phyloP scores from a whole-genome alignment of 2,113 vertebrate species.

The Heterotilapia buettikoferi region DNA sequence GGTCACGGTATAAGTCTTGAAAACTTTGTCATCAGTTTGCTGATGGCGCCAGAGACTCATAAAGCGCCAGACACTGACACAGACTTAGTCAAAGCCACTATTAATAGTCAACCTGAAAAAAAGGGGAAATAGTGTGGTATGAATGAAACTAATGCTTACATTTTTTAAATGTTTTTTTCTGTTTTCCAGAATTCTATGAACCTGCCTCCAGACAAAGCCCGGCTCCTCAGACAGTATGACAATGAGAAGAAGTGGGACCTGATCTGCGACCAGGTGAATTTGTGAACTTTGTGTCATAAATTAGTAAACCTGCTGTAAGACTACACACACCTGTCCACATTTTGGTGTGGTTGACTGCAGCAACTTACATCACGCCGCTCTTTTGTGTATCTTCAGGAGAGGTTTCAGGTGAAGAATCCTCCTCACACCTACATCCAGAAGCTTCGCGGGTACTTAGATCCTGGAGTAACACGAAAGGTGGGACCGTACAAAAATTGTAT shows the following conservation, averaged over 20 bases:
- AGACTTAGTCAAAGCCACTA: not conserved
- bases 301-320: not conserved
- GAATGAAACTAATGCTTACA: not conserved
- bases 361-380: not conserved
- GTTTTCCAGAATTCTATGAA: slow-evolving; percentile 93
- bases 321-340: not conserved
- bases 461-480: slow-evolving; percentile 90
- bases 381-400: slow-evolving; percentile 73
- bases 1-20: slow-evolving; percentile 39
- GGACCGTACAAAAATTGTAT: not conserved
- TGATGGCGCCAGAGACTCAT: slow-evolving; percentile 11
- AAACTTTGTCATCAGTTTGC: not conserved
- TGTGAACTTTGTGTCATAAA: not conserved
- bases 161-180: not conserved
- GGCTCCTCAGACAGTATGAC: slow-evolving; percentile 92
- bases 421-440: slow-evolving; percentile 96
- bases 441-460: slow-evolving; percentile 89
- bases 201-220: slow-evolving; percentile 92
- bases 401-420: slow-evolving; percentile 96
- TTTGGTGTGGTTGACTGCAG: not conserved
- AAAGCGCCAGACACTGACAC: not conserved
- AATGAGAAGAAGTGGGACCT: slow-evolving; percentile 98
- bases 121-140: not conserved
- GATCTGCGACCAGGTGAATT: slow-evolving; percentile 90
- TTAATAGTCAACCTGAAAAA: not conserved